Evolutionary conservation across 2,797 vertebrate species (phyloP), one percentile per base, ranked within the genome.

Genomic region (Pseudochaenichthys georgianus): DNA sequence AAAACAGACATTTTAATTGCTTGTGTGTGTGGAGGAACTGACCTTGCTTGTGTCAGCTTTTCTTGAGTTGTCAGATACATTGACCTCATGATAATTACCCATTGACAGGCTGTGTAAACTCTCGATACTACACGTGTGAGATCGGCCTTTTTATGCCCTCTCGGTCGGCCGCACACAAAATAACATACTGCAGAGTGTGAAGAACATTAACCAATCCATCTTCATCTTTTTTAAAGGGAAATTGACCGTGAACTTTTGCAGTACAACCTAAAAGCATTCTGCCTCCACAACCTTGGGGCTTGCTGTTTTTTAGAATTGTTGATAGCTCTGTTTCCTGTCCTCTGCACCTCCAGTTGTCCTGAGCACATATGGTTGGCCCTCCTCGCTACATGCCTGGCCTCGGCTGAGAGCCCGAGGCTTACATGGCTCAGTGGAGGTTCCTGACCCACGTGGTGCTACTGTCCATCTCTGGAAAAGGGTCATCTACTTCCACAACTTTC

Each of bases 31-130:
- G 79, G 8, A 53, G 42, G 7, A 63, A 53, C 13, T 50, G 74
- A 88, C 83, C 84, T 78, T 55, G 76, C 68, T 80, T 17, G 41
- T 70, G 65, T 87, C 73, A 60, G 63, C 42, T 65, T 79, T 68
- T 62, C 79, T 73, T 1, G 51, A 72, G 52, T 67, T 57, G 7
- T 84, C 72, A 54, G 48, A 50, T 63, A 28, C 62, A 47, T 10
- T 72, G 76, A 88, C 81, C 83, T 82, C 64, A 42, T 54, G 76
- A 47, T 88, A 87, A 86, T 84, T 79, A 90, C 91, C 81, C 78
- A 85, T 78, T 94, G 94, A 94, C 92, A 89, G 94, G 85, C 76
- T 87, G 64, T 86, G 66, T 93, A 96, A 95, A 91, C 94, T 92
- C 92, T 88, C 69, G 89, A 92, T 88, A 59, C 72, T 76, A 81